A percentile compares a stretch with the other conserved stretches of the same genome.
phyloP scores from a whole-genome alignment of 2,113 vertebrate genomes.

The Embiotoca jacksoni region DNA sequence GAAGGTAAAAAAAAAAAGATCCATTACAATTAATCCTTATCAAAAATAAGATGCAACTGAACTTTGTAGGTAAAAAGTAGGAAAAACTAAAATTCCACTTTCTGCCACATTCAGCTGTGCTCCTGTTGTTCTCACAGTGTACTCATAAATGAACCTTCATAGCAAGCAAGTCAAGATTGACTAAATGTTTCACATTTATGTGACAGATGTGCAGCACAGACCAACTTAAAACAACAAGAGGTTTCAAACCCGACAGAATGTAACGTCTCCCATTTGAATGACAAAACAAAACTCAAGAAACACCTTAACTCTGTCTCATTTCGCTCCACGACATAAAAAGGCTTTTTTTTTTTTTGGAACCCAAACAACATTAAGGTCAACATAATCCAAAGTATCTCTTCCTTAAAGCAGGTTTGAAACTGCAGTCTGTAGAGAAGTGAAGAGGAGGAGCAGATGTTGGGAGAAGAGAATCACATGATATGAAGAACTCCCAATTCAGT shows the following conservation, averaged over 20 bases:
- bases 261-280: not conserved
- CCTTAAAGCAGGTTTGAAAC: not conserved
- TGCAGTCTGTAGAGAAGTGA: not conserved
- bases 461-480: not conserved
- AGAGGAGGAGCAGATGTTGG: not conserved
- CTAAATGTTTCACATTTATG: conserved; percentile 35
- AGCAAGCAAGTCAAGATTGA: not conserved
- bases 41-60: not conserved
- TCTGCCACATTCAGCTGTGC: not conserved
- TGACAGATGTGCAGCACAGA: not conserved
- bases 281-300: not conserved
- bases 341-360: not conserved
- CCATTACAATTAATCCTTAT: no score
- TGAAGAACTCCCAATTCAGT: not conserved
- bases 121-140: not conserved
- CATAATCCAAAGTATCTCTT: not conserved
- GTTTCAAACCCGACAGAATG: conserved; percentile 15
- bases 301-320: not conserved
- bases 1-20: no score
- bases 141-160: not conserved
- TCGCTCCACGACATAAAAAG: not conserved
- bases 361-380: not conserved
- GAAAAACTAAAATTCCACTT: not conserved
- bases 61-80: not conserved
- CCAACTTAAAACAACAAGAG: not conserved